Conservation (phyloP, 2,797 vertebrate genomes). For the Mustela erminea region DNA sequence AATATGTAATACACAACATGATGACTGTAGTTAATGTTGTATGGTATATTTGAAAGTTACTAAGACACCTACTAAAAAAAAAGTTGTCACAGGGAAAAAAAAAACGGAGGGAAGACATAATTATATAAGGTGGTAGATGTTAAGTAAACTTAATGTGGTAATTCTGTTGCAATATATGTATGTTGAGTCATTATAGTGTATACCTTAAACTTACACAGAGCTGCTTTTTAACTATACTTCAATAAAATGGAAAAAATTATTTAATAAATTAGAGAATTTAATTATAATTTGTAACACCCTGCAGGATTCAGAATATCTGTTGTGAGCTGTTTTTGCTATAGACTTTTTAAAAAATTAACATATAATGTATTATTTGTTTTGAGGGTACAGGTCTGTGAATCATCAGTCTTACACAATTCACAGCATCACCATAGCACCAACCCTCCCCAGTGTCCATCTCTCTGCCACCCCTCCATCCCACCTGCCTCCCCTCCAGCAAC, state of each 20-base stretch:
- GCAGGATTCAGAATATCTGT: not conserved
- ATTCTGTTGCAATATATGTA: not conserved
- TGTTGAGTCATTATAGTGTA: not conserved
- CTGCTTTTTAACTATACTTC: not conserved
- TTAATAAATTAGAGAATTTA: conserved; percentile 51
- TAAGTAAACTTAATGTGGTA: not conserved
- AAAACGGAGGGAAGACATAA: not conserved
- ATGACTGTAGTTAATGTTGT: not conserved
- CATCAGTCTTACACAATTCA: too few relatives aligned
- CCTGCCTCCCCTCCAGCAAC: too few relatives aligned
- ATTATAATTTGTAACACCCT: conserved; percentile 55
- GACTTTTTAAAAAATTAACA: not conserved
- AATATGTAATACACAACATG: not conserved
- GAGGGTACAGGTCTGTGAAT: too few relatives aligned
- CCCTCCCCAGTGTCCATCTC: too few relatives aligned
- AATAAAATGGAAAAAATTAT: not conserved
- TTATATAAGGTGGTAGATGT: not conserved
- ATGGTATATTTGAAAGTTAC: not conserved
- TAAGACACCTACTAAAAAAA: not conserved
- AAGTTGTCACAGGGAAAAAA: not conserved
- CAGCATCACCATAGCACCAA: too few relatives aligned
- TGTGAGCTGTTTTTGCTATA: not conserved
- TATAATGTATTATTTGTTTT: too few relatives aligned
- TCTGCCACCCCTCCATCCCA: too few relatives aligned
- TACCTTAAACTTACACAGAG: not conserved